phyloP scores from a whole-genome alignment of 2,888 invertebrate genomes.

The Seira ritae region DNA sequence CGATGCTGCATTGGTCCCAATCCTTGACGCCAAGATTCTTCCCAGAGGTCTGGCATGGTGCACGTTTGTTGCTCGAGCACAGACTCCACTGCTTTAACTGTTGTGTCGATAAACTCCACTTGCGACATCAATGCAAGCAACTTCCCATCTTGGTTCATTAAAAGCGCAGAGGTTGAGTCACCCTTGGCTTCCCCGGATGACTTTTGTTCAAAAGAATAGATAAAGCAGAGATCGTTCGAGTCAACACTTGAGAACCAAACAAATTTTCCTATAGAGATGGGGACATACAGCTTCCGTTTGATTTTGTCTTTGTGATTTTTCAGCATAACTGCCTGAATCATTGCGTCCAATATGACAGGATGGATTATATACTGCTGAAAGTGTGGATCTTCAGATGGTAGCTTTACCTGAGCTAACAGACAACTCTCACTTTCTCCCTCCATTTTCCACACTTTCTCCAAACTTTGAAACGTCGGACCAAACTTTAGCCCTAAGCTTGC shows the following conservation, averaged over 20 bases:
- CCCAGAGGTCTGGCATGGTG: constrained; percentile 48
- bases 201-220: too few species aligned
- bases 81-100: constrained; percentile 43
- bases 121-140: constrained; percentile 32
- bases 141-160: constrained; percentile 19
- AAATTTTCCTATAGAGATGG: constrained; percentile 60
- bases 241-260: constrained; percentile 17
- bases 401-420: constrained; percentile 25
- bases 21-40: constrained; percentile 24
- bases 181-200: too few species aligned
- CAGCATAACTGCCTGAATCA: constrained; percentile 60
- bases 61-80: constrained; percentile 38
- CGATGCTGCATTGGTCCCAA: too few species aligned
- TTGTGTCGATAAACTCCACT: constrained; percentile 56
- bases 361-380: constrained; percentile 46
- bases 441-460: constrained; percentile 41
- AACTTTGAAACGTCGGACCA: constrained; percentile 45
- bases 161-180: too few species aligned
- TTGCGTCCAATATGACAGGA: constrained; percentile 61
- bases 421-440: constrained; percentile 10
- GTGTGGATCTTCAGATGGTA: constrained; percentile 36
- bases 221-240: too few species aligned
- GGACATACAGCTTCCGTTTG: constrained; percentile 56
- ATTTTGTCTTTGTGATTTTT: constrained; percentile 36
- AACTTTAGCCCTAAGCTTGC: constrained; percentile 46